Evolutionary conservation across 1,140 invertebrate genomes (phyloP), one percentile per base, ranked within the genome.

Genomic region (Microplitis demolitor): DNA sequence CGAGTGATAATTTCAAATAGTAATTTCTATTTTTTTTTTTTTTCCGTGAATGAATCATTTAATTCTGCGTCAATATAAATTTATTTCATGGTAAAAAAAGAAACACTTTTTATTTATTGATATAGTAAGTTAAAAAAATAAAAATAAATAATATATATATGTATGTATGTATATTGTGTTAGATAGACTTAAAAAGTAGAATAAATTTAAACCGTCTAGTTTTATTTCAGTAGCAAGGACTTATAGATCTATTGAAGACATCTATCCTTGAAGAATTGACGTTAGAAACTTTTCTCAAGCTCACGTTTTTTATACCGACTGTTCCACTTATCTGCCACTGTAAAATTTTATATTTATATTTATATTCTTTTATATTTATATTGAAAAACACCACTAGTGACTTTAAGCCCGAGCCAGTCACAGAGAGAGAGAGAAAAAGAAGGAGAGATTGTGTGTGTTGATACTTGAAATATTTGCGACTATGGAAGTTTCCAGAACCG

Each of bases 401-500:
- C 13, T 54, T 54, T 5, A 16, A 14, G 14, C n/a, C n/a, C 5
- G n/a, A 14, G 53, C 16, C 9, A 9, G 45, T 50, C 24, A 24
- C 24, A 24, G 1, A 11, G 11, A 45, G 4, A 45, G 39, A 45
- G 39, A 45, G 39, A 45, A 45, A 8, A 45, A 45, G 11, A 16
- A n/a, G n/a, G 5, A 54, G 3, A 54, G 56, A 31, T 13, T 62
- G 60, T 62, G n/a, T 39, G 34, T 62, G 37, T 33, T 24, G 24
- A 62, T 62, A 35, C 60, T 37, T 62, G 33, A 62, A 39, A 62
- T 62, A 11, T 45, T 45, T 35, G 11, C 33, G 31, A 31, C 34
- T 62, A 62, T 62, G 60, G 35, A 71, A 71, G 60, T 71, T 64
- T 71, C 35, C 63, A 64, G 64, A 13, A 64, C 50, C 45, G 31